Base-by-base conservation (phyloP, 2,888 invertebrate genomes). In the Apotomis capreana region DNA sequence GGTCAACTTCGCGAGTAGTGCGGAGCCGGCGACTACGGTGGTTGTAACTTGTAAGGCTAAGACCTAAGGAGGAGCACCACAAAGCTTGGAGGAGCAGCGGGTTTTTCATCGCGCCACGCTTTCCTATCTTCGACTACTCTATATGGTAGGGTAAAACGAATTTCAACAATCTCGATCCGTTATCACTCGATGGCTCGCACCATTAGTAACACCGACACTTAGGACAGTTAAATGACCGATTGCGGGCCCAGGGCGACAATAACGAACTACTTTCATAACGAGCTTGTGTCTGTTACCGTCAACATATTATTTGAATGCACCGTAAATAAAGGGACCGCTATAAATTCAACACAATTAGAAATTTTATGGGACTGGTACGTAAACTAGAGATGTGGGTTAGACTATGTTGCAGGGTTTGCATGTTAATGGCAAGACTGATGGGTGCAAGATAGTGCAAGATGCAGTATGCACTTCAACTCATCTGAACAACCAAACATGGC, bases 221-320 rank as follows among this genome's bases (percentile, higher is more conserved):
- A 68, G 77, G 76, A 76, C 78, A 80, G 84, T 81, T 83, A 78
- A 85, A 83, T 75, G 84, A 83, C 82, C 83, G 85, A 86, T 85
- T 83, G 81, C 82, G 78, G 78, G 78, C 80, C 77, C 78, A 75
- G 78, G 78, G 68, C 76, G 77, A 78, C 77, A 79, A 79, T 76
- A 74, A 79, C 76, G 77, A 74, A 77, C 74, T 74, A 78, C 84
- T 84, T 84, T 84, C 83, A 81, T 80, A 82, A 80, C 80, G 60
- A 67, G 68, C 62, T 51, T 8, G 37, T 44, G 72, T 59, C 71
- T 57, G 71, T 68, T 52, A 63, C 57, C 67, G 61, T 68, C 60
- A 68, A 72, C 71, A 68, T 49, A 72, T 57, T 61, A 62, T 51
- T 62, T 44, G 68, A 62, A 68, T 68, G 37, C 58, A 10, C 72